Conservation (phyloP, 2,888 invertebrate species). For the Cactoblastis cactorum region DNA sequence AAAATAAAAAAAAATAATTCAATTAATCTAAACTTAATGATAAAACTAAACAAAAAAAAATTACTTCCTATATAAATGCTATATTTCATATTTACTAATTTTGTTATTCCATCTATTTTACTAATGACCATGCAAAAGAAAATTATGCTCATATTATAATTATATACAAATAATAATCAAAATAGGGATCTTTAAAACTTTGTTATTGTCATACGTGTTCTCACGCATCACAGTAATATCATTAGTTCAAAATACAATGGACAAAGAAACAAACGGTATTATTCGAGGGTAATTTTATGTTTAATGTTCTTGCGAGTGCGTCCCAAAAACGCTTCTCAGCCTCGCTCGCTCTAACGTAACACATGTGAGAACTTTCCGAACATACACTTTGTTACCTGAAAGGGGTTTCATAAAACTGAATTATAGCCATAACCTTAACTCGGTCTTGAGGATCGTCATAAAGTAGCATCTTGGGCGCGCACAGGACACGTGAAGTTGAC, state of each 20-base stretch:
- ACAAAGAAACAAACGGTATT: constrained; percentile 39
- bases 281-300: constrained; percentile 29
- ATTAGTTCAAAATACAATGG: constrained; percentile 31
- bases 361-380: constrained; percentile 64
- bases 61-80: too few species aligned
- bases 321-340: constrained; percentile 12
- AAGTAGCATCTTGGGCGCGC: constrained; percentile 69
- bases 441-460: constrained; percentile 68
- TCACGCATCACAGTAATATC: constrained; percentile 9
- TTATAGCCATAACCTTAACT: constrained; percentile 74
- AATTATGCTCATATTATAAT: not conserved
- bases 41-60: not conserved
- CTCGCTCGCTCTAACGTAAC: constrained; percentile 37
- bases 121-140: too few species aligned
- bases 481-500: constrained; percentile 64
- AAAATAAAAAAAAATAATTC: too few species aligned
- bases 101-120: too few species aligned
- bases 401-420: constrained; percentile 77
- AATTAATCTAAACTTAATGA: too few species aligned
- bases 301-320: constrained; percentile 15
- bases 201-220: not conserved
- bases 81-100: too few species aligned
- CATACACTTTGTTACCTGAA: constrained; percentile 72
- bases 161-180: not conserved
- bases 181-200: not conserved